Evolutionary conservation across 2,888 invertebrate genomes (phyloP), one percentile per base, ranked within the genome.

Genomic region (Polia nebulosa): DNA sequence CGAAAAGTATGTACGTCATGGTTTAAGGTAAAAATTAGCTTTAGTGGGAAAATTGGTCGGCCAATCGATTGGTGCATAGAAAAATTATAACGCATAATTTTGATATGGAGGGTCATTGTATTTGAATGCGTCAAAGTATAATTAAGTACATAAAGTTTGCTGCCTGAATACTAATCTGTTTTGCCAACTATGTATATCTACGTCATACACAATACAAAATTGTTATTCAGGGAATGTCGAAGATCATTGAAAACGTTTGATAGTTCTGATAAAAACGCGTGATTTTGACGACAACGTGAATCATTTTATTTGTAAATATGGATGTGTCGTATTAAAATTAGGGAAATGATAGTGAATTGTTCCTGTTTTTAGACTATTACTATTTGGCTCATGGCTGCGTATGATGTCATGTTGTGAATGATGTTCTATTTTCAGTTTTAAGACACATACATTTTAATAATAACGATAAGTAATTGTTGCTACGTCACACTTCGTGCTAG

Each of bases 151-250:
- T n/a, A n/a, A n/a, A n/a, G n/a, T 44, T 13, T 8, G 29, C 8
- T 29, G 22, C 32, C n/a, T 3, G 2, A 20, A 34, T 20, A 36
- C 27, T 27, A n/a, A 27, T 2, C 11, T 36, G 5, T 49, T 71
- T 73, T 51, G 41, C 11, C 36, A 44, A 64, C 17, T 45, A 49
- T n/a, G n/a, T n/a, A n/a, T 73, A 73, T 17, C 25, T 58, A 62
- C 71, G 64, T 68, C 80, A 70, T 22, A 4, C 47, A 34, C 0
- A 22, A n/a, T 29, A 20, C 25, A 51, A 32, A 52, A 52, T 76
- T 78, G 39, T 68, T 72, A 72, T 80, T 76, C 71, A 53, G 34
- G n/a, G 13, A 55, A 72, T 62, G 80, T 65, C 70, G 58, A 70
- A 70, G 66, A 64, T 75, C 70, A 67, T 61, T 59, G 55, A 36